These are phyloP conservation scores for Dasyprocta punctata DNA, from an alignment of 2,113 vertebrate genomes.

Conservation along the genomic window DNA sequence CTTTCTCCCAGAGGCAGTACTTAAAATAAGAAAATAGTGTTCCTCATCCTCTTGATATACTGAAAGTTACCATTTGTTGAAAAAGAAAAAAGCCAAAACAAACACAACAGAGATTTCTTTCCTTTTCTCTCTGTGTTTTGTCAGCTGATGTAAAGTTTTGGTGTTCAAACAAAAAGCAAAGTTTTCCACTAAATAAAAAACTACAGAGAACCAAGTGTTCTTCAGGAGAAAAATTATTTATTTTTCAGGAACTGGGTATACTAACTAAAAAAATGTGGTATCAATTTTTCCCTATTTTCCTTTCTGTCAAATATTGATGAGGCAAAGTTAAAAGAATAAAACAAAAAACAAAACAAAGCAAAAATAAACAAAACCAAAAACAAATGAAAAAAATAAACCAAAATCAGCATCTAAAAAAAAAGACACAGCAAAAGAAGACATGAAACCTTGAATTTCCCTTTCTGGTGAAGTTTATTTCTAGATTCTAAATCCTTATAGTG, in stretches of 20 bases:
- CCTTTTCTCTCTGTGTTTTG: slow-evolving; percentile 69
- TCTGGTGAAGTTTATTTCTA: background rate
- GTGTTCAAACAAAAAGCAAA: slow-evolving; percentile 66
- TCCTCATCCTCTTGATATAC: background rate
- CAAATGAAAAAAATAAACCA: background rate
- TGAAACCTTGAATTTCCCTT: background rate
- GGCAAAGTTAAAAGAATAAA: slow-evolving; percentile 49
- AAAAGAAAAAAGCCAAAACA: slow-evolving; percentile 49
- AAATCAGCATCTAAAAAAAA: background rate
- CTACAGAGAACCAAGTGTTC: slow-evolving; percentile 61
- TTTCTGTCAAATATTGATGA: slow-evolving; percentile 25
- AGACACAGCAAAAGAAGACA: background rate
- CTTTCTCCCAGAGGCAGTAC: slow-evolving; percentile 14
- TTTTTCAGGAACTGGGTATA: slow-evolving; percentile 40
- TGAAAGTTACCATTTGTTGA: slow-evolving; percentile 42
- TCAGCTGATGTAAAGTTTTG: slow-evolving; percentile 72
- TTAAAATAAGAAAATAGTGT: slow-evolving; percentile 23
- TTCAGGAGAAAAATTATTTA: slow-evolving; percentile 63
- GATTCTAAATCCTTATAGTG: background rate
- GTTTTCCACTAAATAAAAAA: slow-evolving; percentile 54
- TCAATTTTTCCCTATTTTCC: slow-evolving; percentile 43
- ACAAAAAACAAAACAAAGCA: slow-evolving; percentile 29
- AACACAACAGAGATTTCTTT: slow-evolving; percentile 49
- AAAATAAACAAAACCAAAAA: background rate
- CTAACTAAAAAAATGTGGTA: slow-evolving; percentile 56